phyloP scores from a whole-genome alignment of 2,888 invertebrate species.

The Cantharis lateralis region DNA sequence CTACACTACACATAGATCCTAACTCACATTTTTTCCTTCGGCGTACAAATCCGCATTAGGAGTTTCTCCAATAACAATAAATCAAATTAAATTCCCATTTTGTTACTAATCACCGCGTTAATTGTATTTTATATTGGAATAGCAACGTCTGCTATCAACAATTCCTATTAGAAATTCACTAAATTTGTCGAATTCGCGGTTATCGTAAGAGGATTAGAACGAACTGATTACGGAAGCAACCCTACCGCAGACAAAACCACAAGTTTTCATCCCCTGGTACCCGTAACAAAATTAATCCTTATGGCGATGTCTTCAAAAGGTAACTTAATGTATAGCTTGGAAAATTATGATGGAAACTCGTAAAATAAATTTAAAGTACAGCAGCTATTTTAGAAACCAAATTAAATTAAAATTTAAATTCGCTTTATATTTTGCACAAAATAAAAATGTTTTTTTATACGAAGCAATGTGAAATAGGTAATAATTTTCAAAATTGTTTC shows the following conservation, averaged over 20 bases:
- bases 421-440: neutral
- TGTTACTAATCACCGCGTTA: constrained; percentile 10
- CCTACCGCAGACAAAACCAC: constrained; percentile 35
- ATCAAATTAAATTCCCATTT: constrained; percentile 17
- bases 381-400: neutral
- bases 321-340: neutral
- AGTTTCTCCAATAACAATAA: constrained; percentile 4
- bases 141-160: constrained; percentile 23
- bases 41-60: neutral
- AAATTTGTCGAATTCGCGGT: constrained; percentile 23
- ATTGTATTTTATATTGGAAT: constrained; percentile 16
- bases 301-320: constrained; percentile 1
- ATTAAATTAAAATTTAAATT: neutral
- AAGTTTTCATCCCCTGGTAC: constrained; percentile 29
- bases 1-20: too few species aligned
- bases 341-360: neutral
- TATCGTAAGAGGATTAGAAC: constrained; percentile 40
- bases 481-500: too few species aligned
- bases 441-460: too few species aligned
- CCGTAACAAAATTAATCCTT: constrained; percentile 27
- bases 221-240: constrained; percentile 44
- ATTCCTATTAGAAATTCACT: constrained; percentile 14
- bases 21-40: neutral
- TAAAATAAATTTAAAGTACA: neutral
- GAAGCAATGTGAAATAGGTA: too few species aligned